Base-by-base conservation (phyloP, 2,888 invertebrate species). In the Cataglyphis livida region DNA sequence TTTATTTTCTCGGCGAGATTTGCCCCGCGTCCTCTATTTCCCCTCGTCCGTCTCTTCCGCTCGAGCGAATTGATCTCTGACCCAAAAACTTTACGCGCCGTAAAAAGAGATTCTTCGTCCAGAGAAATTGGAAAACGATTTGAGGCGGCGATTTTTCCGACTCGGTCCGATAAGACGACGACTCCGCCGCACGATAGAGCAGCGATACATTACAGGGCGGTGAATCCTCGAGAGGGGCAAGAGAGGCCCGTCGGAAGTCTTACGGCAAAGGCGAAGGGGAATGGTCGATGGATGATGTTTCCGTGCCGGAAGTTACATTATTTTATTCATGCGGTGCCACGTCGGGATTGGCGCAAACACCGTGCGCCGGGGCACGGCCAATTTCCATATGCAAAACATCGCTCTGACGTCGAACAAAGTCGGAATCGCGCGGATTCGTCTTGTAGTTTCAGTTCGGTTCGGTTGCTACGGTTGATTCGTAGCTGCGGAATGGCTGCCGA, bases 351-450 rank as follows among this genome's bases (percentile, higher is more conserved):
- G 76, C 66, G 88, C 87, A 88, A 88, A 89, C 85, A 85, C 83
- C 65, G 83, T 84, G 75, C 73, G 76, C 81, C 81, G 85, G 71
- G 51, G 83, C 87, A 73, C 73, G 87, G 88, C 85, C 90, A 91
- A 92, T 91, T 92, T 92, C 91, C 91, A 91, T 92, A 92, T 92
- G 92, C 91, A 92, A 92, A 92, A 87, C 83, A 85, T 83, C 85
- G 59, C 78, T 44, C 70, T 79, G 78, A 79, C 78, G 59, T 79
- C 83, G 88, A 88, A 90, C 89, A 90, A 91, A 89, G 87, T 88
- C 51, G 85, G 84, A 87, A 84, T 84, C 82, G 57, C 84, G 79
- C 78, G 76, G 73, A 84, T 84, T 86, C 82, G 61, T 35, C 75
- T 57, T 73, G 83, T 68, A 61, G n/a, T 18, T 48, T 73, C 62